Conservation (phyloP, 1,140 invertebrate genomes). For the Bombyx mori region DNA sequence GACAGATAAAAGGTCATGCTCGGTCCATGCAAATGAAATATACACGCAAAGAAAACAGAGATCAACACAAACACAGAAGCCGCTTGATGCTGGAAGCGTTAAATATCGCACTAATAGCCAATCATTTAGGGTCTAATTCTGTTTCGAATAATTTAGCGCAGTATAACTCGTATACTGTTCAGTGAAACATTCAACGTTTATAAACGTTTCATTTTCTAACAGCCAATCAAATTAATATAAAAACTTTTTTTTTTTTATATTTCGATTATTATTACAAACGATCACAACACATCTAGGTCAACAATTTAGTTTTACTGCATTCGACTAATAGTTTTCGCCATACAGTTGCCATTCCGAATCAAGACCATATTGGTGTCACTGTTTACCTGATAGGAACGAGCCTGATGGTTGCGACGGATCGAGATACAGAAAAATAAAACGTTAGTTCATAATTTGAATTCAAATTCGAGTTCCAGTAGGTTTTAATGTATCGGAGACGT, state of each 20-base stretch:
- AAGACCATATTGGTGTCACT: constrained; percentile 51
- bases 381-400: constrained; percentile 82
- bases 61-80: constrained; percentile 62
- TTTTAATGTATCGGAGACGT: too few relatives aligned
- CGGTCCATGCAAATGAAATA: constrained; percentile 64
- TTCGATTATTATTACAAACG: constrained; percentile 30
- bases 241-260: constrained; percentile 7
- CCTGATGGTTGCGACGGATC: constrained; percentile 76
- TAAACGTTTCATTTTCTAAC: constrained; percentile 19
- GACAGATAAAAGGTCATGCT: constrained; percentile 57
- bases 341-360: constrained; percentile 65
- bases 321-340: constrained; percentile 65
- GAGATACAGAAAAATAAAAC: constrained; percentile 55
- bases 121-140: constrained; percentile 35
- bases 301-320: constrained; percentile 42
- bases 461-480: too few relatives aligned
- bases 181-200: neutral
- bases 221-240: constrained; percentile 44
- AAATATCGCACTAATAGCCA: constrained; percentile 29
- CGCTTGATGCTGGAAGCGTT: constrained; percentile 47
- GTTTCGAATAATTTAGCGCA: constrained; percentile 7
- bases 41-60: constrained; percentile 62
- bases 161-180: constrained; percentile 10
- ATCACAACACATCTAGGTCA: constrained; percentile 50
- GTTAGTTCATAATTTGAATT: constrained; percentile 51